Evolutionary conservation across 2,888 invertebrate species (phyloP).

Genomic region (Cephonodes hylas): DNA sequence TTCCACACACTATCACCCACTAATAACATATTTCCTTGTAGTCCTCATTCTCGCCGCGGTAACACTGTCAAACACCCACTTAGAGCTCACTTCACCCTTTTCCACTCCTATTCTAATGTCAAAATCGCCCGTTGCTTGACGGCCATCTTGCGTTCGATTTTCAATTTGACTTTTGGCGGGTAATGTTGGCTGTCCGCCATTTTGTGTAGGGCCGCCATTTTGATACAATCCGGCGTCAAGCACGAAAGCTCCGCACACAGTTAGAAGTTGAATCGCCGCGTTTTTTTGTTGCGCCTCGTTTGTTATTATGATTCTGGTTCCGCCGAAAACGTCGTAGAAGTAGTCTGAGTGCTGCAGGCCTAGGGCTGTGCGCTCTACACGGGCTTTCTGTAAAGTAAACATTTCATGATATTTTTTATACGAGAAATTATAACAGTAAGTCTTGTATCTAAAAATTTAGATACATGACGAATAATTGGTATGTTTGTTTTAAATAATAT

Average conservation of each 20-base stretch:
- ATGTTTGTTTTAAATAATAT: too few species aligned
- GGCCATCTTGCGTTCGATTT: conserved; percentile 5
- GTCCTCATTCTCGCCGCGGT: conserved; percentile 58
- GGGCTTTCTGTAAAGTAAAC: conserved; percentile 57
- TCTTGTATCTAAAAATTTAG: too few species aligned
- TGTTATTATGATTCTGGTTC: conserved; percentile 48
- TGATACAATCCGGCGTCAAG: conserved; percentile 22
- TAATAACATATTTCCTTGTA: conserved; percentile 48
- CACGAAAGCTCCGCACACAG: conserved; percentile 57
- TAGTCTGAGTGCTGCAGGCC: conserved; percentile 51
- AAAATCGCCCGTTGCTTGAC: conserved; percentile 21
- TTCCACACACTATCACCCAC: neutral
- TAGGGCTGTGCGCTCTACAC: conserved; percentile 59
- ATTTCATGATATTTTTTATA: neutral
- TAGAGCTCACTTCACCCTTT: conserved; percentile 49
- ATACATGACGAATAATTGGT: too few species aligned
- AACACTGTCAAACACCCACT: conserved; percentile 72
- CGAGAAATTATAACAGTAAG: too few species aligned
- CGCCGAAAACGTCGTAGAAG: conserved; percentile 63
- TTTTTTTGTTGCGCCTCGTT: conserved; percentile 45
- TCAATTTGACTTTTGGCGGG: conserved; percentile 24
- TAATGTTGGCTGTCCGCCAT: conserved; percentile 27
- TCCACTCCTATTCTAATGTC: conserved; percentile 51
- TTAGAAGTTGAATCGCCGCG: conserved; percentile 47
- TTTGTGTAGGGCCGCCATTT: conserved; percentile 24